Conservation (phyloP, 2,113 vertebrate genomes). For the Dasypus novemcinctus region DNA sequence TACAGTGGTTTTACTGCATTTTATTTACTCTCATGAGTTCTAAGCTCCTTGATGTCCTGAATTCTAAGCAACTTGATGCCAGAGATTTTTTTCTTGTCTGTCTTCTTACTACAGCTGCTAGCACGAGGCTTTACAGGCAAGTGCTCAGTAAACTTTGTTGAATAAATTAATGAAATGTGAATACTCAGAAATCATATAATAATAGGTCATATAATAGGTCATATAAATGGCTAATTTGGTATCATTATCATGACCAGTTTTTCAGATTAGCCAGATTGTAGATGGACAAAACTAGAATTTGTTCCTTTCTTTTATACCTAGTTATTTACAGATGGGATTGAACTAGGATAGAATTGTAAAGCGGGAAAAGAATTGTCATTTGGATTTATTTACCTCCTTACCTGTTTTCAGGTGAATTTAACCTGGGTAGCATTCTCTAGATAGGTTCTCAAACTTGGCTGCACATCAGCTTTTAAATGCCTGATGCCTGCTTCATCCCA, state of each 20-base stretch:
- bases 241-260: not conserved
- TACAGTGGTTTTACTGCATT: not conserved
- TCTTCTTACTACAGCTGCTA: not conserved
- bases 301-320: not conserved
- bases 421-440: not conserved
- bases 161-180: slow-evolving; percentile 14
- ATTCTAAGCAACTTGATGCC: not conserved
- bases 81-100: not conserved
- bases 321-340: not conserved
- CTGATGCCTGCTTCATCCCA: not conserved
- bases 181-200: not conserved
- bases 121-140: not conserved
- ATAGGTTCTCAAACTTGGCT: not conserved
- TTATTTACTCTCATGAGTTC: not conserved
- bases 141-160: not conserved
- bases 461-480: not conserved
- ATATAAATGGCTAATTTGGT: not conserved
- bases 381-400: not conserved
- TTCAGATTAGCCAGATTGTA: not conserved
- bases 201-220: not conserved
- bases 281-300: not conserved
- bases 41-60: not conserved
- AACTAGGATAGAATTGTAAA: not conserved
- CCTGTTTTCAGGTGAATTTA: not conserved
- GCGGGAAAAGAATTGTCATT: not conserved